Percentiles rank a stretch among this genome's conserved stretches.
phyloP scores from a whole-genome alignment of 2,888 invertebrate species.

The Orgyia antiqua region DNA sequence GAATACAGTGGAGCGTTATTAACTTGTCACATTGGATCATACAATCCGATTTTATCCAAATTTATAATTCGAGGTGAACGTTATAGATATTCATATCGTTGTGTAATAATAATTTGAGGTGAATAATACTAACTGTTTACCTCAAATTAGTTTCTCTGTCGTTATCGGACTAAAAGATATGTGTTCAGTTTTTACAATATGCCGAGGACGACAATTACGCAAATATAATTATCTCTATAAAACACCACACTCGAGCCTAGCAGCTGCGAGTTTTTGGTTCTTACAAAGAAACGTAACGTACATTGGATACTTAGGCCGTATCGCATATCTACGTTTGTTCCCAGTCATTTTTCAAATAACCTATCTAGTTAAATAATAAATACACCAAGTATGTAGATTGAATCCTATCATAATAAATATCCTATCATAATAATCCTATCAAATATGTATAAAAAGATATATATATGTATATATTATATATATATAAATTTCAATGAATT shows the following conservation, averaged over 20 bases:
- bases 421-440: too few relatives aligned
- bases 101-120: too few relatives aligned
- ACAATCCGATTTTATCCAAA: too few relatives aligned
- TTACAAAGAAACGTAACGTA: conserved; percentile 29
- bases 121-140: too few relatives aligned
- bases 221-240: conserved; percentile 10
- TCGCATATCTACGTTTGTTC: conserved; percentile 65
- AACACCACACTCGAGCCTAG: conserved; percentile 5
- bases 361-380: conserved; percentile 74
- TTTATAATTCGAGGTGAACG: too few relatives aligned
- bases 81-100: too few relatives aligned
- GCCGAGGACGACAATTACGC: conserved; percentile 30
- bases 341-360: conserved; percentile 69
- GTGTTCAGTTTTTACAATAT: conserved; percentile 48
- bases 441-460: conserved; percentile 75
- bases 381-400: conserved; percentile 65
- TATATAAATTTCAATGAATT: conserved; percentile 72
- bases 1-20: too few relatives aligned
- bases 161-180: conserved; percentile 54
- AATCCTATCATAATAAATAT: conserved; percentile 61
- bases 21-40: too few relatives aligned
- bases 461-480: conserved; percentile 3
- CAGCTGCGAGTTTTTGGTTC: conserved; percentile 12
- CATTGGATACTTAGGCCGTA: conserved; percentile 57
- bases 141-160: conserved; percentile 39